Evolutionary conservation across 2,888 invertebrate genomes (phyloP).

Genomic region (Plebejus melissa): DNA sequence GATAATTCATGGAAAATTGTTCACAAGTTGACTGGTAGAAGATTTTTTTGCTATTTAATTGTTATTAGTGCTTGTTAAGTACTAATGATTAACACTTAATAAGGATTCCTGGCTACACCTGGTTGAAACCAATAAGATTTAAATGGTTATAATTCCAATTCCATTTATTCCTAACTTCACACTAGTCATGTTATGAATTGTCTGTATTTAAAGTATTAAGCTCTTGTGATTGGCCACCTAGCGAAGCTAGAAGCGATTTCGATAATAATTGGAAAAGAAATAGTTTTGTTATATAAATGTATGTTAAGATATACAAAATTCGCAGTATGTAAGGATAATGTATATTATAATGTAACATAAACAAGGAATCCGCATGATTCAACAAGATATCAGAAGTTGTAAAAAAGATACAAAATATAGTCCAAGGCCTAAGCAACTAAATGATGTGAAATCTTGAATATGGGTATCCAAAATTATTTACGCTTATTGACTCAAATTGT

Average conservation of each 20-base stretch:
- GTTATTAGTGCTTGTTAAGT: too few relatives aligned
- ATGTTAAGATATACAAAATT: slow-evolving; percentile 16
- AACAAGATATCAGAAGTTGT: slow-evolving; percentile 3
- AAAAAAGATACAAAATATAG: background rate
- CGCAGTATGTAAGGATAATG: background rate
- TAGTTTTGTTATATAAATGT: slow-evolving; percentile 23
- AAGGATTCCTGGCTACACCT: background rate
- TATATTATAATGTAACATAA: slow-evolving; percentile 7
- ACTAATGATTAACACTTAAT: too few relatives aligned
- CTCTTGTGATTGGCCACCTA: slow-evolving; percentile 25
- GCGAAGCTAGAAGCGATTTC: slow-evolving; percentile 27
- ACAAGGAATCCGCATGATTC: background rate
- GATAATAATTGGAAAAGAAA: slow-evolving; percentile 19
- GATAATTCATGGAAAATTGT: background rate
- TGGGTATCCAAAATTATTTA: background rate
- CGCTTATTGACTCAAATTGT: background rate
- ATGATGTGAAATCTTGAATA: background rate
- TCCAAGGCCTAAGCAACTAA: background rate
- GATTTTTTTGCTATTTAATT: background rate
- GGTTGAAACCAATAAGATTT: background rate
- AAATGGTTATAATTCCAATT: background rate
- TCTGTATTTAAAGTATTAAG: slow-evolving; percentile 17
- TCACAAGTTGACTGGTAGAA: background rate
- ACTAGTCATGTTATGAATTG: background rate
- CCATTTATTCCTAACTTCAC: background rate